These are phyloP conservation scores for Fratercula arctica DNA, from an alignment of 2,797 vertebrate species.

Conservation along the genomic window DNA sequence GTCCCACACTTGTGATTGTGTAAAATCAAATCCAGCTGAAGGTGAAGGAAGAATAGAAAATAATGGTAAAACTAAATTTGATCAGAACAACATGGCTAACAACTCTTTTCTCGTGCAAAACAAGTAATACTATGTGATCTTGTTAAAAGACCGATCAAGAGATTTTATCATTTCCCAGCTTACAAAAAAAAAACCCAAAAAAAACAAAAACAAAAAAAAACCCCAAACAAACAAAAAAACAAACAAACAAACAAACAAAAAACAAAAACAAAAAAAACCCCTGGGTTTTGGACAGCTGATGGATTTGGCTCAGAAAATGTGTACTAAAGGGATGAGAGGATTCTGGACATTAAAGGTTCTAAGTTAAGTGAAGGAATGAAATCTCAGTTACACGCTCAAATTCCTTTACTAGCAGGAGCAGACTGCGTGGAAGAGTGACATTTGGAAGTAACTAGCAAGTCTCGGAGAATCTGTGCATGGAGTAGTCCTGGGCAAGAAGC, in stretches of 20 bases:
- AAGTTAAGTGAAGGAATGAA: neutral
- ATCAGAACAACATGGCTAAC: neutral
- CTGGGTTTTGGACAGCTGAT: neutral
- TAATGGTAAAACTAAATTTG: neutral
- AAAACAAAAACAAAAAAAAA: too few relatives aligned
- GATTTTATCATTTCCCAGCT: neutral
- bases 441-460: neutral
- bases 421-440: neutral
- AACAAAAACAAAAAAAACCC: neutral
- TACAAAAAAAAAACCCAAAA: neutral
- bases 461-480: neutral
- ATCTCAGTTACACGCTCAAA: neutral
- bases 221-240: too few relatives aligned
- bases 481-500: neutral
- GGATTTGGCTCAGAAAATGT: neutral
- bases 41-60: neutral
- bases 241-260: too few relatives aligned
- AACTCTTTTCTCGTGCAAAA: neutral
- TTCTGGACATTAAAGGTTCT: neutral
- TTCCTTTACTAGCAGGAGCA: neutral
- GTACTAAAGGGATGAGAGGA: neutral
- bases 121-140: neutral
- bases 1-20: neutral
- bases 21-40: neutral
- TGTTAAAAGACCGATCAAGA: neutral